A percentile compares a stretch with the other conserved stretches of the same genome.
Conservation (phyloP, 53 echinoderm and acorn worm species). For the Mesocentrotus franciscanus region DNA sequence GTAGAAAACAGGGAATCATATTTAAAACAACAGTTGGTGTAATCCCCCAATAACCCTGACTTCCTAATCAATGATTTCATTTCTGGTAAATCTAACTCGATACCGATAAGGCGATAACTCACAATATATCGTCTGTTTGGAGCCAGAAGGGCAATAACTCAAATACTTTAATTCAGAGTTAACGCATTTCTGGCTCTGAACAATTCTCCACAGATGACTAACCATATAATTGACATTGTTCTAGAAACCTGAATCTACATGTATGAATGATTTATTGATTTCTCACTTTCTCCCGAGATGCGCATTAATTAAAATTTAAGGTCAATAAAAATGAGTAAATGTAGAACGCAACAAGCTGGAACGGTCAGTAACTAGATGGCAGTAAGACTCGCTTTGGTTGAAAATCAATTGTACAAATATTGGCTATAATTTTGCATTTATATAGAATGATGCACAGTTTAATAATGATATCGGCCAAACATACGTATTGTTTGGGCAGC, state of each 20-base stretch:
- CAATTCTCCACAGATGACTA: neutral
- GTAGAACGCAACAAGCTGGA: neutral
- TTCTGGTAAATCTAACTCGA: too few relatives aligned
- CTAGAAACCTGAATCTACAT: constrained; percentile 8
- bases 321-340: neutral
- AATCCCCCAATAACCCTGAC: too few relatives aligned
- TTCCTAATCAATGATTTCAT: too few relatives aligned
- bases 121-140: too few relatives aligned
- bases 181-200: too few relatives aligned
- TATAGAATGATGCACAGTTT: neutral
- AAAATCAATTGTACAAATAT: neutral
- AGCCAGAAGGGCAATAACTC: too few relatives aligned
- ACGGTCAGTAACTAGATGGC: neutral
- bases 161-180: too few relatives aligned
- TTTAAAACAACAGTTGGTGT: too few relatives aligned
- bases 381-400: neutral
- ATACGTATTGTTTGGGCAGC: too few relatives aligned
- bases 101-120: too few relatives aligned
- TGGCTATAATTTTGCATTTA: neutral
- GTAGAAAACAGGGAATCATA: too few relatives aligned
- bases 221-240: neutral
- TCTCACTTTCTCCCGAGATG: neutral
- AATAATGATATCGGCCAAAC: too few relatives aligned
- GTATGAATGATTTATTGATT: constrained; percentile 23
- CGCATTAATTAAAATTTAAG: constrained; percentile 25